A percentile compares a stretch with the other conserved stretches of the same genome.
These are phyloP conservation scores for Zoanthus solanderi DNA, from an alignment of 92 coral and sea anemone species.

Conservation along the genomic window DNA sequence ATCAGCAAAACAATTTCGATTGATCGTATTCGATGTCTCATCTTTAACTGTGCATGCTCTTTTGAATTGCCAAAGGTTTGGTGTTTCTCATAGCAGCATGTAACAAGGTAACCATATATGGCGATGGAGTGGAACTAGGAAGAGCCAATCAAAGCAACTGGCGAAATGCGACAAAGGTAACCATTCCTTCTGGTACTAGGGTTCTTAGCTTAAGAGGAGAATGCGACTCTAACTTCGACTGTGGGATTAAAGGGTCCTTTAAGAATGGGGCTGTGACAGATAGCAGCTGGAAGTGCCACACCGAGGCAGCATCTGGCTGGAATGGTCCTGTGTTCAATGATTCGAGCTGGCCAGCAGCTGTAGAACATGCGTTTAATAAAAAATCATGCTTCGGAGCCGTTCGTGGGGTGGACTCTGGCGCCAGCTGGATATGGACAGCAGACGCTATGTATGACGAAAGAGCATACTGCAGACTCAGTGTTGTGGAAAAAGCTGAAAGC, in stretches of 20 bases:
- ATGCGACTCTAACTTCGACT: conserved; percentile 29
- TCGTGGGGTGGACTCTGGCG: not conserved
- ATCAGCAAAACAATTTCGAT: too few species aligned
- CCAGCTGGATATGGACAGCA: conserved; percentile 34
- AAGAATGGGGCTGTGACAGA: conserved; percentile 30
- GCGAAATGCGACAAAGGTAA: not conserved
- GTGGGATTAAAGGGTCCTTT: conserved; percentile 34
- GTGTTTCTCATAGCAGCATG: conserved; percentile 14
- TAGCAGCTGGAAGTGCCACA: conserved; percentile 19
- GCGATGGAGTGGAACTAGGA: conserved; percentile 21
- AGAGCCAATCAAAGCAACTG: not conserved
- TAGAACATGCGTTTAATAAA: not conserved
- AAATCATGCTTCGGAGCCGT: conserved; percentile 17
- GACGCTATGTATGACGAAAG: conserved; percentile 15
- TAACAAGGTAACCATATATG: conserved; percentile 32
- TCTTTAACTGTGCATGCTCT: too few species aligned
- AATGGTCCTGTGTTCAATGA: conserved; percentile 3
- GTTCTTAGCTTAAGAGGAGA: conserved; percentile 24
- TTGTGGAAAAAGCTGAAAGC: not conserved
- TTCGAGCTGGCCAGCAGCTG: conserved; percentile 39
- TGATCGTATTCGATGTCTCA: too few species aligned
- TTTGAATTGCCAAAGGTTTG: not conserved
- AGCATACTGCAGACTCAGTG: conserved; percentile 13
- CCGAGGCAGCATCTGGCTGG: not conserved
- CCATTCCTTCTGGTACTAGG: conserved; percentile 7